Conservation (phyloP, 2,113 vertebrate genomes). For the Odobenus rosmarus region DNA sequence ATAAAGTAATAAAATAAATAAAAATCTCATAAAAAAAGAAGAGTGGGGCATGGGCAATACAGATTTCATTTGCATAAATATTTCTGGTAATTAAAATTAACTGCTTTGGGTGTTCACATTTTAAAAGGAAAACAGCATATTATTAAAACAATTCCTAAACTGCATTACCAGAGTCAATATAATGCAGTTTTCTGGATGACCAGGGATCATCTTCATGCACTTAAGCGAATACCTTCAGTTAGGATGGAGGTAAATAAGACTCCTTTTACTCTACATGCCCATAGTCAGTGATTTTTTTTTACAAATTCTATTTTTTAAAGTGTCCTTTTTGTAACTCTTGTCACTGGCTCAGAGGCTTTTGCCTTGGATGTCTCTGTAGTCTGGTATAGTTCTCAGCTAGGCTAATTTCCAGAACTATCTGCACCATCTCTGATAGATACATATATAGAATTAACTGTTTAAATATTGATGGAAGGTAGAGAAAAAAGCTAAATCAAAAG, state of each 20-base stretch:
- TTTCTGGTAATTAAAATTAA: constrained; percentile 24
- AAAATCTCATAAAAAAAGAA: background rate
- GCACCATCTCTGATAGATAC: background rate
- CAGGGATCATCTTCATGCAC: background rate
- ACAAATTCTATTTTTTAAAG: background rate
- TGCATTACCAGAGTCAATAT: background rate
- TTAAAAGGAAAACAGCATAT: constrained; percentile 12
- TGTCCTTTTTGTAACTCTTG: background rate
- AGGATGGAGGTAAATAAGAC: background rate
- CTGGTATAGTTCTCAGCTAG: background rate
- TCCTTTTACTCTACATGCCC: background rate
- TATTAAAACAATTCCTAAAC: constrained; percentile 23
- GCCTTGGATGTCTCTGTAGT: background rate
- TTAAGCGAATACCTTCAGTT: background rate
- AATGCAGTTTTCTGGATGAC: background rate
- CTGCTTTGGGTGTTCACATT: background rate
- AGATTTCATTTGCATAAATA: background rate
- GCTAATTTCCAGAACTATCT: background rate
- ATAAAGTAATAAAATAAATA: too few species aligned
- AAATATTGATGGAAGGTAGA: background rate
- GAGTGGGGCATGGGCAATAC: background rate
- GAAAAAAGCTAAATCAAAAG: constrained; percentile 31
- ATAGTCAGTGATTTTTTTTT: background rate
- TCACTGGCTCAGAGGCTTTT: background rate
- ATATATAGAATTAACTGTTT: background rate